Conservation (phyloP, 2,888 invertebrate genomes). For the Aradus depressus region DNA sequence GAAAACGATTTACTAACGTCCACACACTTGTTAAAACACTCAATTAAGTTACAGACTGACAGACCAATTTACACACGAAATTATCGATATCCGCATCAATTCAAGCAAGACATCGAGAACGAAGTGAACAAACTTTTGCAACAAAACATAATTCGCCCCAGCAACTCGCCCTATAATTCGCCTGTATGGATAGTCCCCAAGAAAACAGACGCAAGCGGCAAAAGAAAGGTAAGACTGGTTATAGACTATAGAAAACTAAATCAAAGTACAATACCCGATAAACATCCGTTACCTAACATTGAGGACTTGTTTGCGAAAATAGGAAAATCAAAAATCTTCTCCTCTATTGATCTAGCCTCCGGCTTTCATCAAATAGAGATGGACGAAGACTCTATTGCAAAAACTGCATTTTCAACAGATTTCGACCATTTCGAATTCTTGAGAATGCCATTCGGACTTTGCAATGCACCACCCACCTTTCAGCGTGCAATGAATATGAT, state of each 20-base stretch:
- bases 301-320: conserved; percentile 18
- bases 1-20: conserved; percentile 8
- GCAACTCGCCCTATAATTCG: conserved; percentile 14
- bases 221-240: conserved; percentile 15
- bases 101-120: conserved; percentile 10
- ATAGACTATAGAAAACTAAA: conserved; percentile 19
- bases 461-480: conserved; percentile 17
- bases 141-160: conserved; percentile 16
- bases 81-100: conserved; percentile 20
- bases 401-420: conserved; percentile 16
- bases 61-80: conserved; percentile 18
- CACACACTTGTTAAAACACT: conserved; percentile 17
- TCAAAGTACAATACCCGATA: conserved; percentile 15
- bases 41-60: conserved; percentile 17
- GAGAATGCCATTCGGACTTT: conserved; percentile 14
- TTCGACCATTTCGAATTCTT: too few relatives aligned
- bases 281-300: conserved; percentile 19
- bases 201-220: conserved; percentile 11
- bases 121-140: conserved; percentile 16
- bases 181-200: conserved; percentile 13
- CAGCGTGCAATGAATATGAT: conserved; percentile 14
- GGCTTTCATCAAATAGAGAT: conserved; percentile 17
- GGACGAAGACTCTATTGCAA: conserved; percentile 9
- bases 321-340: conserved; percentile 11
- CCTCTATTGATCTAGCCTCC: conserved; percentile 9